Percentiles rank a stretch among this genome's conserved stretches.
Conservation (phyloP, 2,113 vertebrate species). For the Ivindomyrus marchei region DNA sequence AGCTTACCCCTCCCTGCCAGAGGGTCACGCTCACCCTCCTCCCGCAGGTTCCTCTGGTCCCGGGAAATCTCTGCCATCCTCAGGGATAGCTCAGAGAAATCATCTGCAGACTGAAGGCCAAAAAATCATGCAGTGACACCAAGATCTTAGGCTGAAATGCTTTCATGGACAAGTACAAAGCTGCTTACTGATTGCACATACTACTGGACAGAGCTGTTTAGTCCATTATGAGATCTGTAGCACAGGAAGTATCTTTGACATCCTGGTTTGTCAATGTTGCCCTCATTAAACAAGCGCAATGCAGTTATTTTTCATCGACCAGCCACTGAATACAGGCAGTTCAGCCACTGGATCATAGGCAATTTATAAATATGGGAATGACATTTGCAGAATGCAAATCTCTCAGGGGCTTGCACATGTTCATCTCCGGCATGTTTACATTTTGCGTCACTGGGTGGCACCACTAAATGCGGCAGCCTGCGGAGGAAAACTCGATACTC, state of each 20-base stretch:
- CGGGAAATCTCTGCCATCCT: constrained; percentile 67
- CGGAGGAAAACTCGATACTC: neutral
- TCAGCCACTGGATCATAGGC: neutral
- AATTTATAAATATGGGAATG: neutral
- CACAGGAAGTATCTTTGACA: neutral
- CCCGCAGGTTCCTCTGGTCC: constrained; percentile 65
- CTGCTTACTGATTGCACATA: neutral
- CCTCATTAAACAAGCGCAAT: neutral
- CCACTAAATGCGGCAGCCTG: neutral
- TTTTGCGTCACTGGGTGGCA: neutral
- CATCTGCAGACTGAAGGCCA: constrained; percentile 70
- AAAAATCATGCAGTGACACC: neutral
- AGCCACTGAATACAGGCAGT: neutral
- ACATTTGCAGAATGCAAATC: neutral
- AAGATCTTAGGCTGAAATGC: neutral
- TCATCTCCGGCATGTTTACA: neutral
- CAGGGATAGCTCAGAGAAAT: constrained; percentile 77
- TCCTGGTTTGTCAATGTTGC: neutral
- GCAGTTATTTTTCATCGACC: neutral
- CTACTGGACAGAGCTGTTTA: neutral
- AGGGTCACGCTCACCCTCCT: constrained; percentile 48
- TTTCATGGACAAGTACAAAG: neutral
- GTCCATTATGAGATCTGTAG: neutral
- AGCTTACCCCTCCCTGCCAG: constrained; percentile 44
- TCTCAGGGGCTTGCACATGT: neutral